Evolutionary conservation across 2,888 invertebrate genomes (phyloP), one percentile per base, ranked within the genome.

Genomic region (Rugalucina vietnamica): DNA sequence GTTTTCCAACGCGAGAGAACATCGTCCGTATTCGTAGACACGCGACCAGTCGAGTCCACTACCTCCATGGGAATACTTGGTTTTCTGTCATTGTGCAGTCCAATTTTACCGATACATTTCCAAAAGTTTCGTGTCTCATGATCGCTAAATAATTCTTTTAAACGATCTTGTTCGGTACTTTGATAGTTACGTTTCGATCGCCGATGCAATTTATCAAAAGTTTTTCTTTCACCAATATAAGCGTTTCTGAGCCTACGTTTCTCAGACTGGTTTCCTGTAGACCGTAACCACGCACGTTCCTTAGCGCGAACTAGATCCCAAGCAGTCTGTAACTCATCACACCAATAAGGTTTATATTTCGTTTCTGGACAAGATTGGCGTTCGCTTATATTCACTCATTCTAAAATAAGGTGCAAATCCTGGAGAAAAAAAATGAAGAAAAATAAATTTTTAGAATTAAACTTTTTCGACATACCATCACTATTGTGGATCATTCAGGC

Each of bases 21-120:
- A n/a, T 29, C 43, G 3, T 54, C 54, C 2, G n/a, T 37, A 29
- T 76, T 21, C 18, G 34, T 76, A 3, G 70, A 34, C 5, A 71
- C 18, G 0, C 71, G n/a, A 43, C 72, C 76, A 27, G 76, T 37
- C n/a, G 54, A 34, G 39, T 76, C 76, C 0, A 43, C 39, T 18
- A 81, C 60, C 60, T 81, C 81, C 43, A 76, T 71, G 0, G 72
- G 81, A 24, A 81, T 81, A 1, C 37, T 3, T 24, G 32, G 36
- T 43, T 50, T 54, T 65, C 21, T 32, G 32, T 81, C 69, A 65
- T 81, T 71, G 1, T 75, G 57, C 1, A 81, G 27, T 5, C 78
- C 57, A n/a, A 76, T 81, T 57, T 76, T 76, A 24, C 81, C 81
- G 5, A 76, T 76, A 3, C 39, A n/a, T 60, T 76, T 81, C 81